Evolutionary conservation across 2,888 invertebrate species (phyloP).

Genomic region (Eretmocerus hayati): DNA sequence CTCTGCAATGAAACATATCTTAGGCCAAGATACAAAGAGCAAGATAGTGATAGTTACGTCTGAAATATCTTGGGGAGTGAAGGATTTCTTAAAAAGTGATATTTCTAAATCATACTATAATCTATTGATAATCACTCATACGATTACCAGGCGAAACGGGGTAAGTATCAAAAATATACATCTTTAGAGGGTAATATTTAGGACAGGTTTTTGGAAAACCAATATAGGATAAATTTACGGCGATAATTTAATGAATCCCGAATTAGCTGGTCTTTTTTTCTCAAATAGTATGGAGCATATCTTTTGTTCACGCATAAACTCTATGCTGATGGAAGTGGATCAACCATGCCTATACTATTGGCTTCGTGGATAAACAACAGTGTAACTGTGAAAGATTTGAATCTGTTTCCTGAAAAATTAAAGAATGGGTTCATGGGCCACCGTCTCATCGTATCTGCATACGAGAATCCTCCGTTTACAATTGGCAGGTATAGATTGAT

Average conservation of each 20-base stretch:
- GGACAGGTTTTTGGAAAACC: no score
- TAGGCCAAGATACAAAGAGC: conserved; percentile 57
- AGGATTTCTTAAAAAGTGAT: conserved; percentile 60
- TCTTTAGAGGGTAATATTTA: no score
- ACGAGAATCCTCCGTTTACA: conserved; percentile 68
- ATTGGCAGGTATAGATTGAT: conserved; percentile 60
- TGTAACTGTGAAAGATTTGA: conserved; percentile 51
- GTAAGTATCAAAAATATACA: conserved; percentile 22
- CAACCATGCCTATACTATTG: conserved; percentile 60
- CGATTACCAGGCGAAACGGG: conserved; percentile 47
- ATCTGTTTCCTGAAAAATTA: conserved; percentile 67
- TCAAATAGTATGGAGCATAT: conserved; percentile 61
- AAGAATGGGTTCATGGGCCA: conserved; percentile 65
- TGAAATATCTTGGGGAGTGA: conserved; percentile 69
- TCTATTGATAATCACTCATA: conserved; percentile 63
- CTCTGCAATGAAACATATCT: conserved; percentile 52
- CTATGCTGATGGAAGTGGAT: conserved; percentile 66
- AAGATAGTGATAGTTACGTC: conserved; percentile 62
- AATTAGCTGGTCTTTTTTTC: background rate
- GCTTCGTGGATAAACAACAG: conserved; percentile 65
- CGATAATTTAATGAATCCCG: no score
- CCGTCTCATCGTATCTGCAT: conserved; percentile 62
- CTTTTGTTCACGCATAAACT: conserved; percentile 69
- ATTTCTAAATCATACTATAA: conserved; percentile 62
- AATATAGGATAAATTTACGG: no score